phyloP scores from a whole-genome alignment of 1,140 invertebrate species.

The Bursaphelenchus mucronatus region DNA sequence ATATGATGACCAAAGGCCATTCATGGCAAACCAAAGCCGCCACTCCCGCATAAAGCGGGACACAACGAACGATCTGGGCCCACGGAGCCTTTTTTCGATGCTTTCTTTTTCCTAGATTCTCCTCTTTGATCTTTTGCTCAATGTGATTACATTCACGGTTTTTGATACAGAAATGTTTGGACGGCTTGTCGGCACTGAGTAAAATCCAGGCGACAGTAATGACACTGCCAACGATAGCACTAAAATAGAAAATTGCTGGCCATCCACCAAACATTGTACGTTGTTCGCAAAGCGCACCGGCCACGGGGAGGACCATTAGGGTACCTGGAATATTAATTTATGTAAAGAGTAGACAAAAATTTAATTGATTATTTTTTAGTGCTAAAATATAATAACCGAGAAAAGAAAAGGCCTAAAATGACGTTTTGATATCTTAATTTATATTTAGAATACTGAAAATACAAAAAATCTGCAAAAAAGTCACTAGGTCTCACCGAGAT shows the following conservation, averaged over 20 bases:
- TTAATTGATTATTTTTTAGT: neutral
- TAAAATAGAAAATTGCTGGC: conserved; percentile 59
- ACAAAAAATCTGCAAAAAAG: no score
- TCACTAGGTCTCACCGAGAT: conserved; percentile 31
- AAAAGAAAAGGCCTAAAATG: neutral
- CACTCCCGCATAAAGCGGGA: conserved; percentile 53
- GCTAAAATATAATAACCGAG: neutral
- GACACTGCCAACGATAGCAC: conserved; percentile 45
- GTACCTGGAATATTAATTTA: conserved; percentile 38
- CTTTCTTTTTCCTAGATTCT: conserved; percentile 54
- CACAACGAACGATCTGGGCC: conserved; percentile 41
- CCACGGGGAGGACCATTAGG: conserved; percentile 53
- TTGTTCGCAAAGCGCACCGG: conserved; percentile 46
- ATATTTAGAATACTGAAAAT: no score
- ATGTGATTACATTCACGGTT: conserved; percentile 24
- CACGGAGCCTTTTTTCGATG: conserved; percentile 47
- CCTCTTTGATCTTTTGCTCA: conserved; percentile 55
- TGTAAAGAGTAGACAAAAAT: conserved; percentile 1
- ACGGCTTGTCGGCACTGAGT: conserved; percentile 56
- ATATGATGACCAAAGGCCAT: conserved; percentile 59
- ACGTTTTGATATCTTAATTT: no score
- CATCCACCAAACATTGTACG: conserved; percentile 45
- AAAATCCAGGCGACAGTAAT: conserved; percentile 54
- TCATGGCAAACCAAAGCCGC: conserved; percentile 58
- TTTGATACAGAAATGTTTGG: conserved; percentile 57